Percentiles rank a stretch among this genome's conserved stretches.
Conservation (phyloP, 2,797 vertebrate species). For the Cichlasoma orientale region DNA sequence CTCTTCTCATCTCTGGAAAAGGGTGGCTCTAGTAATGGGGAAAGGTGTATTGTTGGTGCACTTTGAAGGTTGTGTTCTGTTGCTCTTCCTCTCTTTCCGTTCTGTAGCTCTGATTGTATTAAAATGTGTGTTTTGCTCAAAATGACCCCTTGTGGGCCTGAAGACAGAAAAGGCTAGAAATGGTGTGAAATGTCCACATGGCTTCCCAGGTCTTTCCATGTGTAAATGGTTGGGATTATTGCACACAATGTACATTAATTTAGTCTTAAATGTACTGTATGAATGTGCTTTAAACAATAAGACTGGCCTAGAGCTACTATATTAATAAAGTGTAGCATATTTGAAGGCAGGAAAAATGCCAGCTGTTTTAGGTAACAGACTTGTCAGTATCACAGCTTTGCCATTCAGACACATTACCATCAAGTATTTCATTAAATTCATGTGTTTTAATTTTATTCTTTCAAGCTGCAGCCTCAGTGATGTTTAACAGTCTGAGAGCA, state of each 20-base stretch:
- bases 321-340: neutral
- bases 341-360: too few relatives aligned
- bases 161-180: constrained; percentile 44
- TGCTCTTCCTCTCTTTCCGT: neutral
- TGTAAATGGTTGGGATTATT: constrained; percentile 40
- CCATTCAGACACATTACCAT: too few relatives aligned
- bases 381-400: too few relatives aligned
- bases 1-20: neutral
- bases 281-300: neutral
- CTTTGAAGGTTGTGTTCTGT: constrained; percentile 19
- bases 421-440: too few relatives aligned
- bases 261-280: neutral
- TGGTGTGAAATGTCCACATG: constrained; percentile 42
- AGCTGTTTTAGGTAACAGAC: too few relatives aligned
- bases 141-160: constrained; percentile 14
- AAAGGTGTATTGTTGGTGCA: constrained; percentile 12
- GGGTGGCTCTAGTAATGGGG: neutral
- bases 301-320: neutral
- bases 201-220: constrained; percentile 29
- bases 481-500: too few relatives aligned
- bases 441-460: too few relatives aligned
- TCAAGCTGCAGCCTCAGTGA: too few relatives aligned
- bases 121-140: constrained; percentile 1
- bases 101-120: neutral
- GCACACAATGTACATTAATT: neutral